Conservation (phyloP, 2,888 invertebrate genomes). For the Drosophila neotestacea region DNA sequence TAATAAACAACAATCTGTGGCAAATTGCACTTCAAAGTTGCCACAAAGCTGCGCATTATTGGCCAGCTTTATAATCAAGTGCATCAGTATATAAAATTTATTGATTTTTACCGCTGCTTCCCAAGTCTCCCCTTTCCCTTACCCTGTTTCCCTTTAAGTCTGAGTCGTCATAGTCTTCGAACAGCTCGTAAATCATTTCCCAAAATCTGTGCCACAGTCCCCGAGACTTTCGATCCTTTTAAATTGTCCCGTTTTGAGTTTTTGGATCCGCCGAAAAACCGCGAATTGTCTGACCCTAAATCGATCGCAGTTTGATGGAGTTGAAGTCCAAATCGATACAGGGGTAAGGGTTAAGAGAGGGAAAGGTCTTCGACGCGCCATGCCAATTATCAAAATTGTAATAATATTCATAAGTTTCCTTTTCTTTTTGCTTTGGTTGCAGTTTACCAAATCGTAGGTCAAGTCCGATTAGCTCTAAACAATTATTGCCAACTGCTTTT, state of each 20-base stretch:
- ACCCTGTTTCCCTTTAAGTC: background rate
- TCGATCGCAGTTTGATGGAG: constrained; percentile 43
- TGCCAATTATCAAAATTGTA: constrained; percentile 84
- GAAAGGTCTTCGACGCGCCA: constrained; percentile 49
- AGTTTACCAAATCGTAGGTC: constrained; percentile 56
- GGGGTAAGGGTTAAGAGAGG: background rate
- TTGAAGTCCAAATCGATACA: constrained; percentile 2
- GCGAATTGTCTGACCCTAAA: constrained; percentile 58
- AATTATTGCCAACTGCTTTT: constrained; percentile 33
- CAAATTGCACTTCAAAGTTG: constrained; percentile 54
- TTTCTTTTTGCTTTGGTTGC: constrained; percentile 27
- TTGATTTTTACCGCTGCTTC: constrained; percentile 61
- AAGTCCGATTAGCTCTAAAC: constrained; percentile 38
- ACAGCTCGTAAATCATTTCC: constrained; percentile 71
- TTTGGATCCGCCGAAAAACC: constrained; percentile 12
- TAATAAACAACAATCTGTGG: constrained; percentile 66
- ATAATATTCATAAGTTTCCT: constrained; percentile 62
- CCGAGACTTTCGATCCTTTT: constrained; percentile 32
- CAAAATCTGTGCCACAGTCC: constrained; percentile 36
- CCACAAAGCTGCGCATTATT: constrained; percentile 58
- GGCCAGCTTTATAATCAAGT: constrained; percentile 71
- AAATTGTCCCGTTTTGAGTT: constrained; percentile 51
- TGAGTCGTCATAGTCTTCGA: constrained; percentile 47
- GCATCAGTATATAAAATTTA: constrained; percentile 67
- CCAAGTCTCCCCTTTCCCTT: background rate